Base-by-base conservation (phyloP, 1,140 invertebrate species). In the Drosophila truncata region DNA sequence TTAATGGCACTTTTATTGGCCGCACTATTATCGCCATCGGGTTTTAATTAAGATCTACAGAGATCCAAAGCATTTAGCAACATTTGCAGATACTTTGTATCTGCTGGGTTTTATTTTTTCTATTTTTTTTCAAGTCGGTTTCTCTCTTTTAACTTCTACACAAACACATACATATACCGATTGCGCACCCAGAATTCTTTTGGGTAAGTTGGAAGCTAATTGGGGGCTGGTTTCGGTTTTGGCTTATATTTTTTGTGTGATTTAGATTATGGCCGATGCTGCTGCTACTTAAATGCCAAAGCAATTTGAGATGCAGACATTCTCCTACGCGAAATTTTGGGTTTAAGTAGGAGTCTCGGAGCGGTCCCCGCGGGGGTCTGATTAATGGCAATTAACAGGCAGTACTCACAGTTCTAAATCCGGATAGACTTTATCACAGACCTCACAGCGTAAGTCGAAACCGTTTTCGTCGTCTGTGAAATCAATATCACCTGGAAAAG, bases 351-450 rank as follows among this genome's bases (percentile, higher is more conserved):
- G 29, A 42, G 33, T 31, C 37, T 14, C n/a, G 18, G 50, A 23
- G 41, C 16, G 18, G 63, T n/a, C 58, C 20, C 37, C 4, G 29
- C 25, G 39, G 70, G 59, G 70, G 41, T 33, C 47, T 39, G 59
- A 59, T 72, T 67, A 52, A 37, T 52, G 35, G 23, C 42, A 66
- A 52, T 57, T 35, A 42, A 35, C 27, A 25, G 18, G 37, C 35
- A 10, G 63, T 47, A 95, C 96, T 96, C 93, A 97, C 96, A 94
- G 93, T 84, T 96, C 95, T 79, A 96, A 94, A 87, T 96, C 95
- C 60, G 93, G 93, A 91, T 95, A 96, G 39, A 94, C 94, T 91
- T 95, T 95, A 91, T 96, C 95, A 88, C 96, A 97, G 63, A 95
- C 94, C 42, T 95, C 93, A 85, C 96, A 97, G 73, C 95, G 94